Evolutionary conservation across 1,140 invertebrate genomes (phyloP), one percentile per base, ranked within the genome.

Genomic region (Pseudomyrmex pallidus): DNA sequence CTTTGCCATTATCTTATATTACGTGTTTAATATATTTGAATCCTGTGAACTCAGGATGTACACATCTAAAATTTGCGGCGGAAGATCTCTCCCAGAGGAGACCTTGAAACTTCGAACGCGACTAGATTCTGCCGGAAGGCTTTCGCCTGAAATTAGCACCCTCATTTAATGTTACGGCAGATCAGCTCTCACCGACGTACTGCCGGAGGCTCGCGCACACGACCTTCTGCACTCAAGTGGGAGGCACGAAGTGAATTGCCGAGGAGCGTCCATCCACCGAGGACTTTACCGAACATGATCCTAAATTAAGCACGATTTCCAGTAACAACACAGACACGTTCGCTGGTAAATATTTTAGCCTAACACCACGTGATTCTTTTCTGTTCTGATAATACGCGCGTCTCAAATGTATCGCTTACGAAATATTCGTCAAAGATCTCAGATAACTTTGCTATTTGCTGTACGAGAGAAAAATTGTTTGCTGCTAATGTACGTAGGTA

Each of bases 51-150:
- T 48, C 44, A 35, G 50, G 61, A 54, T n/a, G 56, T 52, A 46
- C 62, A 2, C 64, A 63, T 2, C 20, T 83, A 72, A 46, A 52
- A n/a, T 63, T 50, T 25, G 5, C 50, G n/a, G 10, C 17, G 20
- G 5, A 57, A 78, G 50, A 74, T 74, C 46, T 74, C 25, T 87
- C 74, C 74, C 74, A 13, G 17, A 52, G 82, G 82, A 74, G 74
- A 87, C 63, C 74, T 87, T 84, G 85, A 78, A 80, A 87, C 62
- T 87, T 87, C 57, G 62, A 63, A 44, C 59, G 25, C 46, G 35
- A 4, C 50, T 15, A 20, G 8, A 25, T 77, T 59, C 13, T 35
- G 72, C 57, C 73, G 25, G 44, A 80, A 61, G 50, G 83, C 61
- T 70, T 56, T 48, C 20, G 48, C 22, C 44, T 59, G 73, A 87